Percentiles rank a stretch among this genome's conserved stretches.
These are phyloP conservation scores for Pseudonaja textilis DNA, from an alignment of 2,113 vertebrate species.

Conservation along the genomic window DNA sequence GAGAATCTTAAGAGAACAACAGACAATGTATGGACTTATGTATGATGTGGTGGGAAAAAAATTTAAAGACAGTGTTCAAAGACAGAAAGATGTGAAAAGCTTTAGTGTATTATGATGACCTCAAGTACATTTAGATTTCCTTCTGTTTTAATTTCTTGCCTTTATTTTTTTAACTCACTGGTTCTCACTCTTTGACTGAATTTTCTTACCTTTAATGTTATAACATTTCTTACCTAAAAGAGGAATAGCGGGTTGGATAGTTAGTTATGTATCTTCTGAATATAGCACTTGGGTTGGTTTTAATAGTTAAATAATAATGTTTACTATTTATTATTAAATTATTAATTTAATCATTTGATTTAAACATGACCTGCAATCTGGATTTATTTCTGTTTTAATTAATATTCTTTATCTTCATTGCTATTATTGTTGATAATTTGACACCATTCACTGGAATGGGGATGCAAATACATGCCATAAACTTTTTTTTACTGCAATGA, in stretches of 20 bases:
- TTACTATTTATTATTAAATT: background rate
- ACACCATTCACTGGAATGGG: background rate
- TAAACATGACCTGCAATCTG: background rate
- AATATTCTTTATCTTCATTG: background rate
- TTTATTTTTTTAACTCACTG: background rate
- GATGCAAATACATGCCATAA: background rate
- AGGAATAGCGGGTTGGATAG: background rate
- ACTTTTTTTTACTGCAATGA: background rate
- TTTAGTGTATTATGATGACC: background rate
- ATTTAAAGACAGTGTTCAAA: background rate
- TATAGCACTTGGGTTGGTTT: too few relatives aligned
- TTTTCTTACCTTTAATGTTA: background rate
- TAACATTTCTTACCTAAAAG: background rate
- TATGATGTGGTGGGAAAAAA: background rate
- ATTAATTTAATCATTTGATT: background rate
- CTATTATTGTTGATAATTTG: background rate
- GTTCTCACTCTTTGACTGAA: background rate
- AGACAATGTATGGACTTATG: background rate
- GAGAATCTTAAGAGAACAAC: background rate
- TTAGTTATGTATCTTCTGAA: background rate
- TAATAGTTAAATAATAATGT: background rate
- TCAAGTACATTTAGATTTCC: background rate
- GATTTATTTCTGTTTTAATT: background rate
- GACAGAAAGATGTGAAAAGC: background rate
- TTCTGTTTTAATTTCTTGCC: background rate